phyloP scores from a whole-genome alignment of 2,888 invertebrate genomes.

The Julus scanicus region DNA sequence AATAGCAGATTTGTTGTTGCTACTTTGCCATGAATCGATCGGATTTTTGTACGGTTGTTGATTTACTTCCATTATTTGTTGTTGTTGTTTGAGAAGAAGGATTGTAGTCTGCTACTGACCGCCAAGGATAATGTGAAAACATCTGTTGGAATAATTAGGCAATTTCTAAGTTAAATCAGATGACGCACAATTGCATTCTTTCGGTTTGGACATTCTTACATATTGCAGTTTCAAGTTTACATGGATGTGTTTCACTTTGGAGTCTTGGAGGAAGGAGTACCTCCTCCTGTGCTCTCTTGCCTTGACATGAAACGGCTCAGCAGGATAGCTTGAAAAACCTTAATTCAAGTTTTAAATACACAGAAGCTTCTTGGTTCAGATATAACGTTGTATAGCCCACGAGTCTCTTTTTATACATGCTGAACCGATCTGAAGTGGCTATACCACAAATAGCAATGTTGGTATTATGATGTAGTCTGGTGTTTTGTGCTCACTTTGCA shows the following conservation, averaged over 20 bases:
- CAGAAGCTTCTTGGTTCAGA: neutral
- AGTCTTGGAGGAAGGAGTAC: neutral
- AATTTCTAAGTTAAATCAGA: neutral
- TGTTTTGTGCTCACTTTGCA: no score
- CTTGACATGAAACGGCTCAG: neutral
- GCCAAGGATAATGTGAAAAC: neutral
- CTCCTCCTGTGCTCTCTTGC: neutral
- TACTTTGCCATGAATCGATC: neutral
- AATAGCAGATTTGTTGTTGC: neutral
- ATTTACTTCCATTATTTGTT: neutral
- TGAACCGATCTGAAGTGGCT: neutral
- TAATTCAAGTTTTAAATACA: neutral
- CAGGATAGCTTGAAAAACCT: neutral
- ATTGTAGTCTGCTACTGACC: neutral
- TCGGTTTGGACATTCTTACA: neutral
- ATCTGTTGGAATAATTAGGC: neutral
- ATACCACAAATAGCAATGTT: no score
- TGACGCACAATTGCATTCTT: conserved; percentile 8
- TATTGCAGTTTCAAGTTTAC: neutral
- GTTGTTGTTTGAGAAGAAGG: neutral
- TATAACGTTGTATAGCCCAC: neutral
- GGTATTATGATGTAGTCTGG: no score
- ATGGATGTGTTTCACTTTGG: neutral
- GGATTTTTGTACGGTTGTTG: neutral
- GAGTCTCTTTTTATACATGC: neutral